These are phyloP conservation scores for Gastrophryne carolinensis DNA, from an alignment of 2,797 vertebrate species.

Conservation along the genomic window DNA sequence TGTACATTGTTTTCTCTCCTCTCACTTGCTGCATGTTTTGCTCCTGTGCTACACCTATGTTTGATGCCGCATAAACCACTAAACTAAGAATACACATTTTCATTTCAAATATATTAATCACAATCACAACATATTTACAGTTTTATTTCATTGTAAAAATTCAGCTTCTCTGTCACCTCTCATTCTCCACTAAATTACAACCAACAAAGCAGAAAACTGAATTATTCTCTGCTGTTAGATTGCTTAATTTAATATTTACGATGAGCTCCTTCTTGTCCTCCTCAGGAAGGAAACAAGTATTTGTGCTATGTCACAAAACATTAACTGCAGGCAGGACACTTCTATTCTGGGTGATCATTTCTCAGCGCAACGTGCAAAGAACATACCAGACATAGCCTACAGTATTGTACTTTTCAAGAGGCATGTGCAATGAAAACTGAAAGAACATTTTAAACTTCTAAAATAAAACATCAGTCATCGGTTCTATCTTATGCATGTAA, in stretches of 20 bases:
- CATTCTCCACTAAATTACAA: slow-evolving; percentile 78
- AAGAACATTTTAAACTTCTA: neutral
- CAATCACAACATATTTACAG: slow-evolving; percentile 32
- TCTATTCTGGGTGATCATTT: slow-evolving; percentile 83
- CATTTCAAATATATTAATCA: slow-evolving; percentile 15
- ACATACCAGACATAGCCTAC: slow-evolving; percentile 52
- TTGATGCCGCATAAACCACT: neutral
- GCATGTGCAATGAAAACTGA: neutral
- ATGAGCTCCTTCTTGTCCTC: slow-evolving; percentile 79
- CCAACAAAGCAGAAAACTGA: slow-evolving; percentile 97
- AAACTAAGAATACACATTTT: slow-evolving; percentile 12
- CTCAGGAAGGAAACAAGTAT: slow-evolving; percentile 79
- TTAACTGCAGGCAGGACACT: slow-evolving; percentile 84
- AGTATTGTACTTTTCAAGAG: neutral
- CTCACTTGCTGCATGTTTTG: neutral
- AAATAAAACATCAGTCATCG: neutral
- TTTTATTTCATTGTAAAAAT: slow-evolving; percentile 53
- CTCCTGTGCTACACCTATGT: neutral
- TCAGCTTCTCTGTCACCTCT: slow-evolving; percentile 64
- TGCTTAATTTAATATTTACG: slow-evolving; percentile 99
- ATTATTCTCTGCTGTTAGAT: slow-evolving; percentile 95
- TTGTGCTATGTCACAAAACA: slow-evolving; percentile 91
- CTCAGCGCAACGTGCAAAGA: slow-evolving; percentile 63
- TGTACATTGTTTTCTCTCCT: too few relatives aligned
- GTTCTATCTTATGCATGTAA: neutral